phyloP scores from a whole-genome alignment of 2,113 vertebrate genomes.

The Oenanthe oenanthe region DNA sequence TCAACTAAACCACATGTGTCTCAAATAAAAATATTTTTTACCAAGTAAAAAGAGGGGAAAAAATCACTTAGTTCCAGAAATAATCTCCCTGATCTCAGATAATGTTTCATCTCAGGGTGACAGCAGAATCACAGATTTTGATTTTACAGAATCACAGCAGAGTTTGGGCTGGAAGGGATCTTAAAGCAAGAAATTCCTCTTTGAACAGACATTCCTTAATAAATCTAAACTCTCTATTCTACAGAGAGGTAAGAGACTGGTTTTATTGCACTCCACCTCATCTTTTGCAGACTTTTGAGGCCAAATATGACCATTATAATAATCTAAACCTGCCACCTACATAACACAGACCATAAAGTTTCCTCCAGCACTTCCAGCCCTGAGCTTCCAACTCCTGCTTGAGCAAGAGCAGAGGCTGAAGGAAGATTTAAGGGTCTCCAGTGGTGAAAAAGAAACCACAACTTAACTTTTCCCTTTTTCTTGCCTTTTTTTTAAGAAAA shows the following conservation, averaged over 20 bases:
- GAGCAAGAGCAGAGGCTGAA: background rate
- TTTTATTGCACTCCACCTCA: background rate
- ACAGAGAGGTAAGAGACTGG: background rate
- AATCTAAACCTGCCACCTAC: background rate
- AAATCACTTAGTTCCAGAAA: background rate
- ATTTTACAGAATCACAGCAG: background rate
- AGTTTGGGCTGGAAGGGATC: background rate
- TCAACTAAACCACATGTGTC: background rate
- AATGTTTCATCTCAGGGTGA: background rate
- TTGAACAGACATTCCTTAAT: background rate
- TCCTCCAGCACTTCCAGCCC: background rate
- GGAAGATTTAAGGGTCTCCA: background rate
- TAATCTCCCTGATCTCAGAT: background rate
- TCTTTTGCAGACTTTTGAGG: background rate
- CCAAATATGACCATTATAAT: background rate
- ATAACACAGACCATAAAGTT: conserved; percentile 16
- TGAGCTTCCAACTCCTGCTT: background rate
- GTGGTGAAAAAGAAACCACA: background rate
- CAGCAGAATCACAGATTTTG: background rate
- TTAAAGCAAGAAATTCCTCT: background rate
- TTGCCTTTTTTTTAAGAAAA: background rate
- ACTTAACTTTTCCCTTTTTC: background rate
- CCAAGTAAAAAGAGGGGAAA: background rate
- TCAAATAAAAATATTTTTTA: background rate
- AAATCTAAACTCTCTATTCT: background rate